Percentiles rank a stretch among this genome's conserved stretches.
Conservation (phyloP, 2,888 invertebrate species). For the Thyatira batis region DNA sequence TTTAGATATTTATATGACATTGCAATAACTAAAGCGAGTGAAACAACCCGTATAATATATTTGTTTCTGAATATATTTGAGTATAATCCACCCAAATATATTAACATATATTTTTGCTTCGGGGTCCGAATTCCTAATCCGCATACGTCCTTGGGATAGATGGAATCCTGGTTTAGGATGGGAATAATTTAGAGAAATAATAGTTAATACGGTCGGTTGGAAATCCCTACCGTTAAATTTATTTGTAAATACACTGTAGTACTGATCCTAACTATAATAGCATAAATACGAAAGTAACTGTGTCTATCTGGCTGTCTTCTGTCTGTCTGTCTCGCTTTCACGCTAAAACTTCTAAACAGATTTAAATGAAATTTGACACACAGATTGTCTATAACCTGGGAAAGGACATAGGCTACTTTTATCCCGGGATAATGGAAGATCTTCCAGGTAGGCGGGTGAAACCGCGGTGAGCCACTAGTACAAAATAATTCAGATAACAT, state of each 20-base stretch:
- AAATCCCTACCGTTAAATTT: not conserved
- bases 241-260: not conserved
- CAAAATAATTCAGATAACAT: not conserved
- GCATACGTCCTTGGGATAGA: slow-evolving; percentile 10
- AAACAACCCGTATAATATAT: slow-evolving; percentile 10
- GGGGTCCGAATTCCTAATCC: slow-evolving; percentile 16
- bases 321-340: too few relatives aligned
- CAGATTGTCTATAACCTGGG: too few relatives aligned
- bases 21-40: not conserved
- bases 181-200: slow-evolving; percentile 7
- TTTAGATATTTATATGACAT: not conserved
- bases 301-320: too few relatives aligned
- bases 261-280: too few relatives aligned
- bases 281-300: too few relatives aligned
- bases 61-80: slow-evolving; percentile 11
- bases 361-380: too few relatives aligned
- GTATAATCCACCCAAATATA: slow-evolving; percentile 15
- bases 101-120: slow-evolving; percentile 21
- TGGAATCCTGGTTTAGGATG: slow-evolving; percentile 21
- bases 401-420: too few relatives aligned
- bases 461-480: too few relatives aligned
- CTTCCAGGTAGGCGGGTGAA: too few relatives aligned
- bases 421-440: too few relatives aligned
- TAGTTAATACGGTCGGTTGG: slow-evolving; percentile 2
- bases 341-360: too few relatives aligned